A percentile compares a stretch with the other conserved stretches of the same genome.
phyloP scores from a whole-genome alignment of 2,888 invertebrate species.

The Brachypalpus laphriformis region DNA sequence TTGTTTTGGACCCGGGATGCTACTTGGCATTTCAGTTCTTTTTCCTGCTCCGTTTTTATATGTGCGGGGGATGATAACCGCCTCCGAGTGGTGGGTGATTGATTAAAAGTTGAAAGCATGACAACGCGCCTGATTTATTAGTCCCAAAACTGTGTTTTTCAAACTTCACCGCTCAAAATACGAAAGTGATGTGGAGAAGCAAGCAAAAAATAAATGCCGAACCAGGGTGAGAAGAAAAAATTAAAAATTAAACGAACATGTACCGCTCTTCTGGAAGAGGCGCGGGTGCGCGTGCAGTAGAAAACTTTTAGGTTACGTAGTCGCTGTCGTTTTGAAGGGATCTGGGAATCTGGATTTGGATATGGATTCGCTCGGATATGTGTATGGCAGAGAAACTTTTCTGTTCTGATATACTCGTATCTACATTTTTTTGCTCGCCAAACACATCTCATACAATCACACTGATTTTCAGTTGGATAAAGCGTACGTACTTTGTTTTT shows the following conservation, averaged over 20 bases:
- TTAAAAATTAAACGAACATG: slow-evolving; percentile 72
- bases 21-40: slow-evolving; percentile 56
- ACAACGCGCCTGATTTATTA: slow-evolving; percentile 73
- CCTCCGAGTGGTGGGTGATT: slow-evolving; percentile 72
- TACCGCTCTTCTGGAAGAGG: slow-evolving; percentile 45
- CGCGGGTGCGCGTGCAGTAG: slow-evolving; percentile 37
- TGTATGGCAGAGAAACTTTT: slow-evolving; percentile 63
- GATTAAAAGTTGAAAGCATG: slow-evolving; percentile 75
- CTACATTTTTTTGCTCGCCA: slow-evolving; percentile 23
- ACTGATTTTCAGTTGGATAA: slow-evolving; percentile 16
- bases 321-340: slow-evolving; percentile 73
- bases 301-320: slow-evolving; percentile 71
- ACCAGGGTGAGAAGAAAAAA: slow-evolving; percentile 45
- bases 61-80: slow-evolving; percentile 47
- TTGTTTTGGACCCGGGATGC: slow-evolving; percentile 68
- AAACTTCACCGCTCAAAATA: slow-evolving; percentile 70
- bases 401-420: slow-evolving; percentile 6
- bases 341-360: slow-evolving; percentile 68
- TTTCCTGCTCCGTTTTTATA: slow-evolving; percentile 4
- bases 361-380: slow-evolving; percentile 65
- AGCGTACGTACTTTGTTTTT: slow-evolving; percentile 58
- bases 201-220: neutral
- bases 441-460: slow-evolving; percentile 54
- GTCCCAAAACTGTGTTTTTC: slow-evolving; percentile 74
- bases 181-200: slow-evolving; percentile 50